These are phyloP conservation scores for Jacana jacana DNA, from an alignment of 2,113 vertebrate genomes.

Conservation along the genomic window DNA sequence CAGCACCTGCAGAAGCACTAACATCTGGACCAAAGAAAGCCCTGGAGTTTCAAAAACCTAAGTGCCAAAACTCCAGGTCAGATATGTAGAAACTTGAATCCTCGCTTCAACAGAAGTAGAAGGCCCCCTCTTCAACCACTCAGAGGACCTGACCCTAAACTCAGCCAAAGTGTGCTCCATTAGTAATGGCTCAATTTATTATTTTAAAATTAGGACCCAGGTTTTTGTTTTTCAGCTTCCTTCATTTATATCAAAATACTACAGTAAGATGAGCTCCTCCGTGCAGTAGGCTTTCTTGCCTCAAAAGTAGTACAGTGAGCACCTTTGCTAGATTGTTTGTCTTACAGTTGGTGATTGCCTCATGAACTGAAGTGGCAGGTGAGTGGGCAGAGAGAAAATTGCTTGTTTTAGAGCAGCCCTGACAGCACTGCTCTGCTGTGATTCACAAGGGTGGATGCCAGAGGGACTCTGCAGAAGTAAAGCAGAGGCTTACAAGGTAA, in stretches of 20 bases:
- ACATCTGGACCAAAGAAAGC: not conserved
- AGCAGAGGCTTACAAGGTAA: not conserved
- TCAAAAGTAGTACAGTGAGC: not conserved
- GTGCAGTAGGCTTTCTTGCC: not conserved
- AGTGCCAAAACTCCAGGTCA: not conserved
- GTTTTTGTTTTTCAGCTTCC: not conserved
- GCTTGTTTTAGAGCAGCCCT: not conserved
- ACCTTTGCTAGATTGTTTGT: not conserved
- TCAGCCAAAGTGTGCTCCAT: not conserved
- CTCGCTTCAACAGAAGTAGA: not conserved
- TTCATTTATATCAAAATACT: not conserved
- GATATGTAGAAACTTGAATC: not conserved
- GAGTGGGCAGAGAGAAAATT: not conserved
- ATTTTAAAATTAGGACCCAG: not conserved
- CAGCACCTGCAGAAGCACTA: not conserved
- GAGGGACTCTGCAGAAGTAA: not conserved
- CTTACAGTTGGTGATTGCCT: not conserved
- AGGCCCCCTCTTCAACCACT: not conserved
- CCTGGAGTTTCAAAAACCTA: not conserved
- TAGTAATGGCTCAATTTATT: not conserved
- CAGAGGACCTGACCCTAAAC: not conserved
- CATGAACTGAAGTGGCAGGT: not conserved
- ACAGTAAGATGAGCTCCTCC: not conserved
- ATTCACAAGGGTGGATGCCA: not conserved
- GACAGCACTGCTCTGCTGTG: not conserved